Percentiles rank a stretch among this genome's conserved stretches.
phyloP scores from a whole-genome alignment of 1,140 invertebrate species.

The Platorchestia sp. region DNA sequence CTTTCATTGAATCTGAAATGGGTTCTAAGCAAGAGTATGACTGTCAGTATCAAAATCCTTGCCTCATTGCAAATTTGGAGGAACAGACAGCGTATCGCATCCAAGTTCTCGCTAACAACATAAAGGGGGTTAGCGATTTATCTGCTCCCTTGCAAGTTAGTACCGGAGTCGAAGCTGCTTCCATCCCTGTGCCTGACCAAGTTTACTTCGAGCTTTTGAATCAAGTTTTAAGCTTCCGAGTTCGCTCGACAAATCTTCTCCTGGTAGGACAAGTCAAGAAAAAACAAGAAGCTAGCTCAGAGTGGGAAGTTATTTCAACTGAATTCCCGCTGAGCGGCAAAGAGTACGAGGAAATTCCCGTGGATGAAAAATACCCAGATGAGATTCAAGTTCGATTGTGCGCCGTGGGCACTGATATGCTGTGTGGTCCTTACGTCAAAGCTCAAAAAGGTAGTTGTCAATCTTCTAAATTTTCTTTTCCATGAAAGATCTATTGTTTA shows the following conservation, averaged over 20 bases:
- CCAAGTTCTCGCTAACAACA: conserved; percentile 86
- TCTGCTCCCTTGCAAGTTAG: conserved; percentile 84
- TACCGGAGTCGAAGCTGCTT: conserved; percentile 82
- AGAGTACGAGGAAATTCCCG: conserved; percentile 73
- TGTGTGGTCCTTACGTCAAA: conserved; percentile 85
- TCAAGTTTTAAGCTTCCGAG: conserved; percentile 81
- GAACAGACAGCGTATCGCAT: conserved; percentile 76
- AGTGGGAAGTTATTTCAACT: conserved; percentile 74
- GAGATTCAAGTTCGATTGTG: conserved; percentile 80
- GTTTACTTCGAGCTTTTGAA: conserved; percentile 86
- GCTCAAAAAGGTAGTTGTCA: conserved; percentile 73
- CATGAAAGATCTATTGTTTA: not conserved
- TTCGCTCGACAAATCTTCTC: conserved; percentile 76
- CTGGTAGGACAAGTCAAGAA: conserved; percentile 75
- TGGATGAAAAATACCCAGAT: conserved; percentile 70
- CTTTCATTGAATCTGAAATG: conserved; percentile 74
- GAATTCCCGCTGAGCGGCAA: conserved; percentile 73
- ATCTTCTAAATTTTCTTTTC: not conserved
- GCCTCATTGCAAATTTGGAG: conserved; percentile 85
- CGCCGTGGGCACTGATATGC: conserved; percentile 80
- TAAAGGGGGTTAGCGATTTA: conserved; percentile 86
- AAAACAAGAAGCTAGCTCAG: conserved; percentile 46
- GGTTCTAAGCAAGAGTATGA: conserved; percentile 84
- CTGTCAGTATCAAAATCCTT: conserved; percentile 86
- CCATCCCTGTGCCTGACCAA: conserved; percentile 82